phyloP scores from a whole-genome alignment of 2,797 vertebrate species.

The Macrochelys suwanniensis region DNA sequence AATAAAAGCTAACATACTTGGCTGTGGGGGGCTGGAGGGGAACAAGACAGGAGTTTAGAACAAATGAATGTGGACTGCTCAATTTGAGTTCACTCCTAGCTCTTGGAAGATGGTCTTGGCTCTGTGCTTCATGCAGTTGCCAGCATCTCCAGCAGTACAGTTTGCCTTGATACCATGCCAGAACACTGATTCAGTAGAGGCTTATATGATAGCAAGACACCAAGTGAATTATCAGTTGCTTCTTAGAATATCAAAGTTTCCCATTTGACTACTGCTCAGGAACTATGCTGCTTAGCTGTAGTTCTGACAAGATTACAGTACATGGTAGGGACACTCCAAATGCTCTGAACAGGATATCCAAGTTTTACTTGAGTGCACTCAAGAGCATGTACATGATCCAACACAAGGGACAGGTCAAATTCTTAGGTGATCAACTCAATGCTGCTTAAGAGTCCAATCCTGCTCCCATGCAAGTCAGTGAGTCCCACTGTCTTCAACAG shows the following conservation, averaged over 20 bases:
- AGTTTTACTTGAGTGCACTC: not conserved
- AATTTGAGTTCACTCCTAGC: not conserved
- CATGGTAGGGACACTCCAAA: not conserved
- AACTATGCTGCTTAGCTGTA: rapidly evolving
- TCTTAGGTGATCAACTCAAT: not conserved
- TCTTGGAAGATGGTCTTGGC: not conserved
- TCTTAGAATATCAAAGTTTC: not conserved
- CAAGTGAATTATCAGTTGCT: not conserved
- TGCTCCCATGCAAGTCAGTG: not conserved
- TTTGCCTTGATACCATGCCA: not conserved
- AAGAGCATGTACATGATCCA: not conserved
- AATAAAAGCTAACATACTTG: not conserved
- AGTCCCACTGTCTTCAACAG: not conserved
- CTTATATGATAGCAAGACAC: not conserved
- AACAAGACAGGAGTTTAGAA: not conserved
- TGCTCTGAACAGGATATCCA: not conserved
- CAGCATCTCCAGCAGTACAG: not conserved
- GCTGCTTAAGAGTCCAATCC: not conserved
- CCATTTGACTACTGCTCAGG: not conserved
- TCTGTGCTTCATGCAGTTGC: not conserved
- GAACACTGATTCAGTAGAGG: not conserved
- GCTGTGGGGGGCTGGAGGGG: rapidly evolving
- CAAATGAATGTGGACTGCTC: not conserved
- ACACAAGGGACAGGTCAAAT: not conserved
- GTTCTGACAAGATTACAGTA: not conserved